Conservation (phyloP, 1,140 invertebrate genomes). For the Mercenaria mercenaria region DNA sequence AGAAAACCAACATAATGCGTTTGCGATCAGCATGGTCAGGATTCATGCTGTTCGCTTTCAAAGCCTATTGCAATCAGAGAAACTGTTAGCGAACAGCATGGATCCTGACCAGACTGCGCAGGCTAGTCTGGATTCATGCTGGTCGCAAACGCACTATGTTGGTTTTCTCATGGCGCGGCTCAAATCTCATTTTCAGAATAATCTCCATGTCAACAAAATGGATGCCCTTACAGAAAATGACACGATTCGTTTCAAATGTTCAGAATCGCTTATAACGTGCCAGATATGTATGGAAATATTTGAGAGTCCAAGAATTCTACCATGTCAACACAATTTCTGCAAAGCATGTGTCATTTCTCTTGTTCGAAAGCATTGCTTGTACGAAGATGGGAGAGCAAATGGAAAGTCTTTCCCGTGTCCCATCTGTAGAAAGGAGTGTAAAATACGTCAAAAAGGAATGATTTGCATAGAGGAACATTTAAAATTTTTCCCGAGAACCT, state of each 20-base stretch:
- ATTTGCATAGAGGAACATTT: neutral
- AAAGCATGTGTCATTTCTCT: neutral
- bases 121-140: too few relatives aligned
- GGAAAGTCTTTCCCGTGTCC: neutral
- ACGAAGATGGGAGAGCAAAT: neutral
- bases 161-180: too few relatives aligned
- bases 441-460: neutral
- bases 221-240: neutral
- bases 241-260: neutral
- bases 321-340: neutral
- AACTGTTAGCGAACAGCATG: too few relatives aligned
- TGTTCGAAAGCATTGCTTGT: neutral
- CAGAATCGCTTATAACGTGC: neutral
- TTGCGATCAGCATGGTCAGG: too few relatives aligned
- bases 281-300: constrained; percentile 19
- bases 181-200: too few relatives aligned
- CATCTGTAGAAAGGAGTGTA: neutral
- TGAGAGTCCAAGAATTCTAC: neutral
- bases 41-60: too few relatives aligned
- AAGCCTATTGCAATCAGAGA: too few relatives aligned
- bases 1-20: too few relatives aligned
- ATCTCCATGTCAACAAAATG: too few relatives aligned
- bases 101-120: too few relatives aligned
- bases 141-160: too few relatives aligned
- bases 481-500: neutral